A percentile compares a stretch with the other conserved stretches of the same genome.
phyloP scores from a whole-genome alignment of 1,140 invertebrate genomes.

The Propsilocerus akamusi region DNA sequence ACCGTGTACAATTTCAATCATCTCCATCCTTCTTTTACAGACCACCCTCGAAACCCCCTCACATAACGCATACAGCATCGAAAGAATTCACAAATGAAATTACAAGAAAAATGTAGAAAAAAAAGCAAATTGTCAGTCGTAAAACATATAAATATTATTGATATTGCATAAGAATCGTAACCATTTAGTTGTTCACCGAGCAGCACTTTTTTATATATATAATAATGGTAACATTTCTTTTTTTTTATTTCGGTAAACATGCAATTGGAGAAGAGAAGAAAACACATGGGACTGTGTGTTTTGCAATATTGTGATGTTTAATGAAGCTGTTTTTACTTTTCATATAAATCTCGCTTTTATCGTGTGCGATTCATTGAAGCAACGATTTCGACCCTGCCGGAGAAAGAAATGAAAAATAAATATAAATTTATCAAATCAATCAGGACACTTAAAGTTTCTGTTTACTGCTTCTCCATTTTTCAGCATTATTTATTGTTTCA shows the following conservation, averaged over 20 bases:
- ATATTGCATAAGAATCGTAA: slow-evolving; percentile 2
- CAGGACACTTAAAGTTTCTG: too few species aligned
- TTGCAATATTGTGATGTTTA: neutral
- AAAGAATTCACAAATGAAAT: neutral
- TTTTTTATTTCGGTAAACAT: neutral
- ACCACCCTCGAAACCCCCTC: neutral
- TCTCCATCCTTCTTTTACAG: too few species aligned
- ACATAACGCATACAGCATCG: neutral
- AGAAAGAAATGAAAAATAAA: neutral
- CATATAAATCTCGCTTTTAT: slow-evolving; percentile 1
- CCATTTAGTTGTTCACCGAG: neutral
- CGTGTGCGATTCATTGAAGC: neutral
- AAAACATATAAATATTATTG: slow-evolving; percentile 4
- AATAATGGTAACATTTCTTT: too few species aligned
- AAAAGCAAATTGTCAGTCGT: slow-evolving; percentile 1
- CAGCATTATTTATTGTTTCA: too few species aligned
- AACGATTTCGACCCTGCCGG: neutral
- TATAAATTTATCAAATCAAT: slow-evolving; percentile 3
- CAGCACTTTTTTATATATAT: neutral
- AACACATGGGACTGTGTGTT: neutral
- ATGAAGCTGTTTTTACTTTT: neutral
- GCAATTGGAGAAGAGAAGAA: too few species aligned
- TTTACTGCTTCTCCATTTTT: too few species aligned
- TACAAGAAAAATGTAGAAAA: neutral
- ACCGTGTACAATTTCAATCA: too few species aligned